These are phyloP conservation scores for Dermolepida albohirtum DNA, from an alignment of 2,888 invertebrate genomes.

Conservation along the genomic window DNA sequence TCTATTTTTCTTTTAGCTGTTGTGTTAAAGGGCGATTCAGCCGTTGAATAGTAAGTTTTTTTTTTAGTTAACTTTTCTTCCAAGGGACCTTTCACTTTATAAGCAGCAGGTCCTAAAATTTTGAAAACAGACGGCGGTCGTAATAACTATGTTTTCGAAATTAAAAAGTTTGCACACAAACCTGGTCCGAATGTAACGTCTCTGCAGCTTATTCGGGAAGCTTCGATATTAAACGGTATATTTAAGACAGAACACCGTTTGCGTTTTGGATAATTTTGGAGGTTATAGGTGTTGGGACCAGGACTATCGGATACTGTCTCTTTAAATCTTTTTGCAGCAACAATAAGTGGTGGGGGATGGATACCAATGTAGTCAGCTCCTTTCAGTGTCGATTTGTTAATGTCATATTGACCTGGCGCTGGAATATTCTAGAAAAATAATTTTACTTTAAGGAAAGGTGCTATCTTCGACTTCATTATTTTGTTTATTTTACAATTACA, in stretches of 20 bases:
- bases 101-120: conserved; percentile 49
- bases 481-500: no score
- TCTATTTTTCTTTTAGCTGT: conserved; percentile 50
- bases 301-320: conserved; percentile 46
- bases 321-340: conserved; percentile 51
- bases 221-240: conserved; percentile 45
- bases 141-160: neutral
- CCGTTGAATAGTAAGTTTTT: conserved; percentile 45
- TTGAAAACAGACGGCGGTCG: no score
- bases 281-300: conserved; percentile 52
- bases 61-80: conserved; percentile 48
- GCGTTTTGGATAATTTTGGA: conserved; percentile 43
- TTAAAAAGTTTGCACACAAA: conserved; percentile 16
- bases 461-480: no score
- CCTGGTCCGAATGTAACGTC: conserved; percentile 41
- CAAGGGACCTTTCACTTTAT: conserved; percentile 48
- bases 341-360: conserved; percentile 53
- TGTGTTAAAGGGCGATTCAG: conserved; percentile 51
- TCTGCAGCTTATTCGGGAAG: conserved; percentile 39
- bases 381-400: conserved; percentile 42
- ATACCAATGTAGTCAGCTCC: conserved; percentile 50
- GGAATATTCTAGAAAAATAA: conserved; percentile 52
- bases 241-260: conserved; percentile 48
- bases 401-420: conserved; percentile 56
- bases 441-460: no score